Conservation (phyloP, 23 tunicate genomes). For the Ciona savignyi region DNA sequence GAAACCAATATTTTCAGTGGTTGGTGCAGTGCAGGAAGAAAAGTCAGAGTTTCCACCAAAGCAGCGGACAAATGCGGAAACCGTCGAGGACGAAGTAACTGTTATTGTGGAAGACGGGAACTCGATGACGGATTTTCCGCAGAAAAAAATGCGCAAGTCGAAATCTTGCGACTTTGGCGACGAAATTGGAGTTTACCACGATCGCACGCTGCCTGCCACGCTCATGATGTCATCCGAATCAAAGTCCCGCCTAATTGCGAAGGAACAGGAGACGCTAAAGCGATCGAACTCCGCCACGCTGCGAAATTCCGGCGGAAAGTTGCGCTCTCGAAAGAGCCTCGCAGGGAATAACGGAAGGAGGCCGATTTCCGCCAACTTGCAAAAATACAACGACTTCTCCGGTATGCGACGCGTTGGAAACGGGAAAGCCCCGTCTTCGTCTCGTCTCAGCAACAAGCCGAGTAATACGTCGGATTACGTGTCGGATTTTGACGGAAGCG, state of each 20-base stretch:
- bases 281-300: slow-evolving; percentile 55
- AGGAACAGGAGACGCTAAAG: slow-evolving; percentile 12
- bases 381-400: slow-evolving; percentile 38
- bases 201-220: slow-evolving; percentile 53
- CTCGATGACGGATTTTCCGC: neutral
- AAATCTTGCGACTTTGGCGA: slow-evolving; percentile 1
- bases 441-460: slow-evolving; percentile 49
- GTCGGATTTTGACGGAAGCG: slow-evolving; percentile 37
- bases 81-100: neutral
- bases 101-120: neutral
- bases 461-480: slow-evolving; percentile 69
- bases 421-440: slow-evolving; percentile 10
- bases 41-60: neutral
- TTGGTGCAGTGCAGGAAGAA: neutral
- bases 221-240: slow-evolving; percentile 61
- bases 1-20: neutral
- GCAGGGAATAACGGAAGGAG: neutral
- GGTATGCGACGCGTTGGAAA: neutral
- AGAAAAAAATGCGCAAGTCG: neutral
- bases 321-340: neutral
- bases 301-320: neutral
- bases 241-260: slow-evolving; percentile 23
- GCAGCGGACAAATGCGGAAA: neutral
- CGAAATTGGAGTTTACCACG: slow-evolving; percentile 47
- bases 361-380: slow-evolving; percentile 16